These are phyloP conservation scores for Drosophila varians DNA, from an alignment of 1,140 invertebrate genomes.

Conservation along the genomic window DNA sequence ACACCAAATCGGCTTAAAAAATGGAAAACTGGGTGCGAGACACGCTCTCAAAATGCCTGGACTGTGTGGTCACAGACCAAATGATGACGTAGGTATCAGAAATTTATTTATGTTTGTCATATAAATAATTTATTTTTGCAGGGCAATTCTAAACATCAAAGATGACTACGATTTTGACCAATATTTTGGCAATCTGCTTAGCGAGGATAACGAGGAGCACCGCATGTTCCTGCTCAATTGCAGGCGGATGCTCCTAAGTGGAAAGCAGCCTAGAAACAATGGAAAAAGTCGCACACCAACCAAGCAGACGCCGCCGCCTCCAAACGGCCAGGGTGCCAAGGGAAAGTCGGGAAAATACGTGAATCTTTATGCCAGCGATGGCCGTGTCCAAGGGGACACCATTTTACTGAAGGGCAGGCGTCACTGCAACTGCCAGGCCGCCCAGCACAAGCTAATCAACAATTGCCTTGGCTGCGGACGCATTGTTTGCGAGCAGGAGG, in stretches of 20 bases:
- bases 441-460: slow-evolving; percentile 94
- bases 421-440: slow-evolving; percentile 96
- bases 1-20: background rate
- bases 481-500: slow-evolving; percentile 98
- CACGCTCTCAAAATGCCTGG: slow-evolving; percentile 84
- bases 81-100: slow-evolving; percentile 85
- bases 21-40: slow-evolving; percentile 81
- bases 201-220: slow-evolving; percentile 87
- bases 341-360: slow-evolving; percentile 90
- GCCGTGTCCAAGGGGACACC: slow-evolving; percentile 86
- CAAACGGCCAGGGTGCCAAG: slow-evolving; percentile 78
- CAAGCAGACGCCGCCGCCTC: slow-evolving; percentile 7
- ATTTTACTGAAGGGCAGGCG: slow-evolving; percentile 90
- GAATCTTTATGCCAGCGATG: slow-evolving; percentile 90
- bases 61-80: slow-evolving; percentile 87
- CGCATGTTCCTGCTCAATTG: slow-evolving; percentile 87
- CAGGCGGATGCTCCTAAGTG: slow-evolving; percentile 84
- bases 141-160: slow-evolving; percentile 87
- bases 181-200: slow-evolving; percentile 88
- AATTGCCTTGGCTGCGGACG: slow-evolving; percentile 97
- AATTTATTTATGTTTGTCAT: background rate
- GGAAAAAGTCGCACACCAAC: slow-evolving; percentile 33
- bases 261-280: slow-evolving; percentile 83
- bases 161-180: slow-evolving; percentile 88
- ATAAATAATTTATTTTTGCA: slow-evolving; percentile 75